phyloP scores from a whole-genome alignment of 2,797 vertebrate species.

The Stomatorhinus walkeri region DNA sequence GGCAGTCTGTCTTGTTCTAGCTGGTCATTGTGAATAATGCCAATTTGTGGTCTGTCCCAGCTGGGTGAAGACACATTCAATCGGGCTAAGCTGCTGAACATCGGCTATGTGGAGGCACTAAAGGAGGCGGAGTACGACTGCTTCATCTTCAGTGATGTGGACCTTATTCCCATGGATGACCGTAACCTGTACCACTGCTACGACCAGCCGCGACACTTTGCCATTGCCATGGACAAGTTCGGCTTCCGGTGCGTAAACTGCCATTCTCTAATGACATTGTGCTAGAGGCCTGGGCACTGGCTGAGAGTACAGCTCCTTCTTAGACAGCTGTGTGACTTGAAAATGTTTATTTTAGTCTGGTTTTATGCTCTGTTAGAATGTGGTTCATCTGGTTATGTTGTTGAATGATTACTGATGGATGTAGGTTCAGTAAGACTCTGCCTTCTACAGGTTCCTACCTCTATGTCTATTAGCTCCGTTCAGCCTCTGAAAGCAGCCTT shows the following conservation, averaged over 20 bases:
- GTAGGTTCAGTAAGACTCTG: background rate
- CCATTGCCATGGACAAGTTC: constrained; percentile 98
- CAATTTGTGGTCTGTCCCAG: constrained; percentile 50
- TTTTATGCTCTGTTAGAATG: background rate
- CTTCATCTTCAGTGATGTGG: constrained; percentile 98
- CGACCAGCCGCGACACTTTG: constrained; percentile 93
- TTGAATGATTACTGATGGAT: background rate
- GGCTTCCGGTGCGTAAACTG: constrained; percentile 76
- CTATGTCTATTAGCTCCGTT: background rate
- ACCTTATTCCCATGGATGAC: constrained; percentile 97
- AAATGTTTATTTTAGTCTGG: background rate
- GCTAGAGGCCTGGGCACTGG: background rate
- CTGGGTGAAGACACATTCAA: constrained; percentile 93
- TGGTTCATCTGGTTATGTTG: background rate
- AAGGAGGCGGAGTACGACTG: constrained; percentile 88
- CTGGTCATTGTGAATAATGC: background rate
- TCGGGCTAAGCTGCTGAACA: constrained; percentile 88
- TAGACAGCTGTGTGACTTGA: background rate
- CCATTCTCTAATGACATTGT: background rate
- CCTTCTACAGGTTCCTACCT: background rate
- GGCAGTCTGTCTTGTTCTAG: background rate
- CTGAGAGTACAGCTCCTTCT: background rate
- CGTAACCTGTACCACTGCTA: constrained; percentile 97
- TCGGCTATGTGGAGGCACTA: constrained; percentile 86
- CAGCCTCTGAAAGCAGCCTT: background rate